A percentile compares a stretch with the other conserved stretches of the same genome.
Conservation (phyloP, 2,113 vertebrate species). For the Marmota flaviventris region DNA sequence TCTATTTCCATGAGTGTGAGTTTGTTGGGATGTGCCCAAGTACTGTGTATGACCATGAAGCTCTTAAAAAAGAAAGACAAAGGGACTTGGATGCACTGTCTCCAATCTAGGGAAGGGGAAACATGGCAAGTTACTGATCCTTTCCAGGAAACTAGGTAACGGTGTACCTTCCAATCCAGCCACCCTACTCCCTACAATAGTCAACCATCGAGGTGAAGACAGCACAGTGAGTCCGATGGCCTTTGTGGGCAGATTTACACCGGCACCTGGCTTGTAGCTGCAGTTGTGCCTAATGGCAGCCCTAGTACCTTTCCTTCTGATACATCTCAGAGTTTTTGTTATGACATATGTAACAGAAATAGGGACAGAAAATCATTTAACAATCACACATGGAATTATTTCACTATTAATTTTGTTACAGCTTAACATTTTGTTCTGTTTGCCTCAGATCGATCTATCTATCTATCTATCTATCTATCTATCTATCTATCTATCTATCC, state of each 20-base stretch:
- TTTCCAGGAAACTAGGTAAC: background rate
- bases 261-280: background rate
- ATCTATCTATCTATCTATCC: no score
- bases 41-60: no score
- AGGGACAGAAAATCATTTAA: background rate
- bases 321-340: constrained; percentile 34
- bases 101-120: background rate
- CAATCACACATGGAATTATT: background rate
- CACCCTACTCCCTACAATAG: background rate
- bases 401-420: background rate
- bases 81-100: background rate
- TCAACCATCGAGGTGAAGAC: background rate
- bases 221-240: background rate
- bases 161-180: background rate
- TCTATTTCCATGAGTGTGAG: no score
- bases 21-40: no score
- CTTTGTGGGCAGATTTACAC: background rate
- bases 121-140: background rate
- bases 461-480: no score
- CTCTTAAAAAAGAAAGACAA: background rate
- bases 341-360: constrained; percentile 30
- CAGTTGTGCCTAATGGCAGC: background rate
- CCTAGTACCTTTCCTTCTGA: background rate
- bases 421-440: background rate
- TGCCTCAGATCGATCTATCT: background rate